Conservation (phyloP, 2,113 vertebrate genomes). For the Mohoua ochrocephala region DNA sequence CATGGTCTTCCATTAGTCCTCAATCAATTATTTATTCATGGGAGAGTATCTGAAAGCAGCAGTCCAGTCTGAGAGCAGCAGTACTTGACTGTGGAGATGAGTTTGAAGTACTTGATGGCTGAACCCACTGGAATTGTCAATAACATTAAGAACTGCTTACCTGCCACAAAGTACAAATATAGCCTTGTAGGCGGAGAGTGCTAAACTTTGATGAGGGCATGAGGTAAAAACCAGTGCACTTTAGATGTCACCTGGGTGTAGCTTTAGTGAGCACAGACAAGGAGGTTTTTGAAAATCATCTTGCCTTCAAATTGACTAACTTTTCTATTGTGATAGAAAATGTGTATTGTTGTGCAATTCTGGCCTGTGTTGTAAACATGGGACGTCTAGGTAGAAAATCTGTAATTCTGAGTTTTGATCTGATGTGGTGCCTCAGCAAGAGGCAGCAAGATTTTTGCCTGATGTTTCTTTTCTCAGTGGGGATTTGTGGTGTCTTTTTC, state of each 20-base stretch:
- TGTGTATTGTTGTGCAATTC: background rate
- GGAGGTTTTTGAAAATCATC: background rate
- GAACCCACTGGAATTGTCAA: background rate
- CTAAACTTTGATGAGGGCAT: background rate
- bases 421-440: background rate
- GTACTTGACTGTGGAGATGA: background rate
- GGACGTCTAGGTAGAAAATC: background rate
- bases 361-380: background rate
- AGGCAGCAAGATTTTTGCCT: background rate
- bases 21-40: constrained; percentile 19
- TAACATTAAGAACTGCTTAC: constrained; percentile 22
- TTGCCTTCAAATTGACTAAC: background rate
- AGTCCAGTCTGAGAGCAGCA: background rate
- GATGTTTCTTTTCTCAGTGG: background rate
- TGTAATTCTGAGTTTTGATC: background rate
- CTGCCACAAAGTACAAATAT: background rate
- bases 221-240: background rate
- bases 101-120: background rate
- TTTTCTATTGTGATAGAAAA: background rate
- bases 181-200: background rate
- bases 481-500: background rate
- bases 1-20: background rate
- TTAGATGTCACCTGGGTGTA: background rate
- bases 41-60: background rate
- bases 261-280: background rate